A percentile compares a stretch with the other conserved stretches of the same genome.
These are phyloP conservation scores for Icerya purchasi DNA, from an alignment of 2,888 invertebrate genomes.

Conservation along the genomic window DNA sequence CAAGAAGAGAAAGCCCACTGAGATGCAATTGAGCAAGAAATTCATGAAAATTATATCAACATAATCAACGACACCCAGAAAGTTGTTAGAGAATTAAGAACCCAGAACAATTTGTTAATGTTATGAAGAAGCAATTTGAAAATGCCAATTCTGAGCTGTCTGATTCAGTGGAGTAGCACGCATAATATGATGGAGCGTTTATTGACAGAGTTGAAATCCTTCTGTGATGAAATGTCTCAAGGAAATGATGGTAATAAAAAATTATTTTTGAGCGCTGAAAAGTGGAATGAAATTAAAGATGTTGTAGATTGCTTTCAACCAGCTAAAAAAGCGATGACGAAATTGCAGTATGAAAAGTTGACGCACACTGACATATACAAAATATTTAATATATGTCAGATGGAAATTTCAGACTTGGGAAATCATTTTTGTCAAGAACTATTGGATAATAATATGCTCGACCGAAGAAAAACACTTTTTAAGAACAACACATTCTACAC, in stretches of 20 bases:
- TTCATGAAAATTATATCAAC: background rate
- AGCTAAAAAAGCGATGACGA: background rate
- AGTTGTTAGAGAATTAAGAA: background rate
- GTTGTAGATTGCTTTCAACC: background rate
- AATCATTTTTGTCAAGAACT: too few relatives aligned
- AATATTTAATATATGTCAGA: slow-evolving; percentile 1
- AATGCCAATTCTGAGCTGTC: background rate
- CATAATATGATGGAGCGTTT: too few relatives aligned
- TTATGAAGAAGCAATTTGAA: background rate
- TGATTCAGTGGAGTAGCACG: background rate
- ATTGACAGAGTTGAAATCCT: too few relatives aligned
- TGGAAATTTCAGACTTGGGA: background rate
- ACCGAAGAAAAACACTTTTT: too few relatives aligned
- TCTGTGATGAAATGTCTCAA: too few relatives aligned
- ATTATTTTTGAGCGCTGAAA: too few relatives aligned
- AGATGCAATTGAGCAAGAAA: too few relatives aligned
- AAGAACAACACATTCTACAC: too few relatives aligned
- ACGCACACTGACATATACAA: background rate
- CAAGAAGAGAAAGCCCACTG: background rate
- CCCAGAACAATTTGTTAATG: background rate
- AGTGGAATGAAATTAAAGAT: background rate
- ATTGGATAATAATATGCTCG: too few relatives aligned
- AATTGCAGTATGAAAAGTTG: background rate
- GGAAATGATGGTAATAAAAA: too few relatives aligned
- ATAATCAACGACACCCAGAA: background rate